phyloP scores from a whole-genome alignment of 2,888 invertebrate species.

The Gymnocheta viridis region DNA sequence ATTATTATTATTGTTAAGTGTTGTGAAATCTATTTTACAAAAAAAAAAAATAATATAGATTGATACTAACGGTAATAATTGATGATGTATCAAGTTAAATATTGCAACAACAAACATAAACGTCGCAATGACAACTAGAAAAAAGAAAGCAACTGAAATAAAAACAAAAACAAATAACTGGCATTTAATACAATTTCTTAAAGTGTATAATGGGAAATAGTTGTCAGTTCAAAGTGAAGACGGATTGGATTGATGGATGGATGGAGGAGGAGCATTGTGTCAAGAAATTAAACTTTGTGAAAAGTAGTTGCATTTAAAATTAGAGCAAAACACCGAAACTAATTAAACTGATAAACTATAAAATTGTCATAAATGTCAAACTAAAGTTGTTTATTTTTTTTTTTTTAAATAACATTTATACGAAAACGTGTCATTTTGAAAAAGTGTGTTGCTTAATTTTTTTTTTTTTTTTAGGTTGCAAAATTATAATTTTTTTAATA shows the following conservation, averaged over 20 bases:
- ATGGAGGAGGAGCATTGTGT: neutral
- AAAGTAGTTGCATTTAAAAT: neutral
- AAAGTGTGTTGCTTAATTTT: neutral
- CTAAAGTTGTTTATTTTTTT: constrained; percentile 10
- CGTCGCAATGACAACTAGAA: neutral
- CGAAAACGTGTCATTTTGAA: neutral
- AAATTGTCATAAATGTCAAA: constrained; percentile 51
- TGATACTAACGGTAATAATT: constrained; percentile 48
- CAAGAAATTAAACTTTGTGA: neutral
- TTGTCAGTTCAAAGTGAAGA: neutral
- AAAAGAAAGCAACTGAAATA: neutral
- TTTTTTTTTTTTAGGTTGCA: neutral
- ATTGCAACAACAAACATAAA: neutral
- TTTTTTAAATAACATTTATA: neutral
- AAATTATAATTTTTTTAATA: neutral
- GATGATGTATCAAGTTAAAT: constrained; percentile 5
- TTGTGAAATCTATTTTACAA: constrained; percentile 30
- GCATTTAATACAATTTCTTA: constrained; percentile 14
- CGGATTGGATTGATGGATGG: neutral
- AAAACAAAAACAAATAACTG: constrained; percentile 29
- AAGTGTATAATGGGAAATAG: constrained; percentile 21
- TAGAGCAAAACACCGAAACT: constrained; percentile 19
- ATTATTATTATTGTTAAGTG: constrained; percentile 31
- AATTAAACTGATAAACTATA: constrained; percentile 47
- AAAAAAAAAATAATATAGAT: constrained; percentile 7